Conservation (phyloP, 2,113 vertebrate genomes). For the Sminthopsis crassicaudata region DNA sequence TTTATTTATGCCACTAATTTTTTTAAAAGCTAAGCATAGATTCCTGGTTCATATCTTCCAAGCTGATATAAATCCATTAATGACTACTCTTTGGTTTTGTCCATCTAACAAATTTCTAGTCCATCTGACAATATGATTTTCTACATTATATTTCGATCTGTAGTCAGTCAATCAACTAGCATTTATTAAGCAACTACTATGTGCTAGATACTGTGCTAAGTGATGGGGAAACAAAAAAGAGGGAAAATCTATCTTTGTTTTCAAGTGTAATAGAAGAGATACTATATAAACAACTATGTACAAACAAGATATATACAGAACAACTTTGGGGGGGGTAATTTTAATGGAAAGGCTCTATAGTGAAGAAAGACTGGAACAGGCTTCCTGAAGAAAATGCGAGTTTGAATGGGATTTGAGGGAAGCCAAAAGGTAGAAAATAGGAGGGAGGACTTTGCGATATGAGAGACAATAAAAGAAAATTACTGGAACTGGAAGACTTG, state of each 20-base stretch:
- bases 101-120: neutral
- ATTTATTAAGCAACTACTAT: neutral
- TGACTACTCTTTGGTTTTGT: neutral
- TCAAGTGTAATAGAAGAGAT: neutral
- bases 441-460: neutral
- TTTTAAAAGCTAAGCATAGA: neutral
- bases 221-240: neutral
- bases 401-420: neutral
- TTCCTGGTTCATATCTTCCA: neutral
- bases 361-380: no score
- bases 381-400: neutral
- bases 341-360: neutral
- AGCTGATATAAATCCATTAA: neutral
- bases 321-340: neutral
- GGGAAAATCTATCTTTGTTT: neutral
- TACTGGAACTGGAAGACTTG: neutral
- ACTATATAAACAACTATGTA: neutral
- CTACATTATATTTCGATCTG: neutral
- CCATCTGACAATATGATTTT: neutral
- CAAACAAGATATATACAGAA: neutral
- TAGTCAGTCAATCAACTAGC: neutral
- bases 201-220: neutral
- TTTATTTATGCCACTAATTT: neutral
- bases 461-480: neutral
- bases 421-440: neutral